A percentile compares a stretch with the other conserved stretches of the same genome.
Conservation (phyloP, 2,797 vertebrate species). For the Schizopygopsis pylzovi region DNA sequence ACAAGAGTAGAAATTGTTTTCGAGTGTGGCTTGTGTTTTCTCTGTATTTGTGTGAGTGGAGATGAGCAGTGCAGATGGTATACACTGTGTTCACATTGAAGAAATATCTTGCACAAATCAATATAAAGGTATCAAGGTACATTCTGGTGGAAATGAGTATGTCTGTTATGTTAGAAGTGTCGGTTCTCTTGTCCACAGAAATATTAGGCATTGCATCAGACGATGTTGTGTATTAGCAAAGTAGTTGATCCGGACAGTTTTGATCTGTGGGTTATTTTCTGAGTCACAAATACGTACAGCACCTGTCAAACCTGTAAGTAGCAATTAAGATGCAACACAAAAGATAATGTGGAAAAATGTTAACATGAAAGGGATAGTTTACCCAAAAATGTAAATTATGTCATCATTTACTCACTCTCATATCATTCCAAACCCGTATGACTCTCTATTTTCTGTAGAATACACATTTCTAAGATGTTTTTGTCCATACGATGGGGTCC, state of each 20-base stretch:
- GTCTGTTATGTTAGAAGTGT: constrained; percentile 60
- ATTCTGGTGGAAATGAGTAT: constrained; percentile 59
- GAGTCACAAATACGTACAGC: constrained; percentile 17
- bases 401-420: neutral
- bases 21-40: constrained; percentile 65
- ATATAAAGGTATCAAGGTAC: constrained; percentile 61
- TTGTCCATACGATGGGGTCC: neutral
- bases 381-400: neutral
- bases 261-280: neutral
- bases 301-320: neutral
- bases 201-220: constrained; percentile 17
- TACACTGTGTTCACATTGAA: constrained; percentile 67
- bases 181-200: constrained; percentile 36
- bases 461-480: neutral
- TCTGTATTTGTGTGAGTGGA: constrained; percentile 64
- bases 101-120: constrained; percentile 63
- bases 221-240: constrained; percentile 32
- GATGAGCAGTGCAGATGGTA: constrained; percentile 71
- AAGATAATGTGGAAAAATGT: neutral
- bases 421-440: neutral
- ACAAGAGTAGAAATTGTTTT: constrained; percentile 22
- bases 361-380: neutral
- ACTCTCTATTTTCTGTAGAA: too few species aligned
- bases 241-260: neutral
- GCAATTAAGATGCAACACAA: neutral